Conservation (phyloP, 2,113 vertebrate species). For the Pterophyllum scalare region DNA sequence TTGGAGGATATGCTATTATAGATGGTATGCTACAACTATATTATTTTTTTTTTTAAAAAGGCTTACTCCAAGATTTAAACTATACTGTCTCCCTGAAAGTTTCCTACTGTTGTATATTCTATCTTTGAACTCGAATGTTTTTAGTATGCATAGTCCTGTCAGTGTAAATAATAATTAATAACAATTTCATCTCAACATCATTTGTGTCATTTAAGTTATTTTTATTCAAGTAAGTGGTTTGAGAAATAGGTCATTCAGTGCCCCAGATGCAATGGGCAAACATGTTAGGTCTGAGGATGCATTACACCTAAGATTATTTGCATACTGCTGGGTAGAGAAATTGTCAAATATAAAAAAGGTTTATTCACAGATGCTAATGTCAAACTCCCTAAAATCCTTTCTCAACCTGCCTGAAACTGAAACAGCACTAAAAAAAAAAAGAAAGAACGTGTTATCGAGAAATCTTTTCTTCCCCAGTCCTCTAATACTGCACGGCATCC, state of each 20-base stretch:
- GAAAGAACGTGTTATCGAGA: not conserved
- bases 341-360: not conserved
- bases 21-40: not conserved
- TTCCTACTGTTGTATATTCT: not conserved
- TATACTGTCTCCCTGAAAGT: not conserved
- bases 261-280: not conserved
- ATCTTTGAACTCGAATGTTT: not conserved
- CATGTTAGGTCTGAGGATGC: not conserved
- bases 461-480: not conserved
- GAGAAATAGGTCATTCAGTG: not conserved
- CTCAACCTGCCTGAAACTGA: not conserved
- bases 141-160: too few relatives aligned
- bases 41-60: not conserved
- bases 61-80: not conserved
- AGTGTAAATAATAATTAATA: not conserved
- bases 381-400: not conserved
- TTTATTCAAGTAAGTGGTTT: not conserved
- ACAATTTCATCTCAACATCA: not conserved
- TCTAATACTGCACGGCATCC: constrained; percentile 26
- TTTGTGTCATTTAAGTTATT: not conserved
- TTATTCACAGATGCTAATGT: not conserved
- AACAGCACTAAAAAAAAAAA: not conserved
- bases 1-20: constrained; percentile 31
- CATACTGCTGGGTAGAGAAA: not conserved
- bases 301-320: not conserved